A percentile compares a stretch with the other conserved stretches of the same genome.
phyloP scores from a whole-genome alignment of 2,797 vertebrate species.

The Thamnophis elegans region DNA sequence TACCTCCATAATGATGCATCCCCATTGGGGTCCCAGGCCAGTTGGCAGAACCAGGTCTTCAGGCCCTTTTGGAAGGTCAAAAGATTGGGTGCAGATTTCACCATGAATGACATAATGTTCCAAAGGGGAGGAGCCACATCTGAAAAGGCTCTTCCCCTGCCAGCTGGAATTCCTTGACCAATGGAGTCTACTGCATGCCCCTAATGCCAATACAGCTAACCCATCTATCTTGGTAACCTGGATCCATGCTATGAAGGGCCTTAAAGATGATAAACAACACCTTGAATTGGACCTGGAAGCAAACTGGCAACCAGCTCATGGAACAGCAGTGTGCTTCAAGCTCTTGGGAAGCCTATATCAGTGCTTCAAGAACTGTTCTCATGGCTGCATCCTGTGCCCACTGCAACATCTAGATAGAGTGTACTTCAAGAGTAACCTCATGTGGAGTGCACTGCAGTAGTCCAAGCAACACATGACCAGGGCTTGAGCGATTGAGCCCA shows the following conservation, averaged over 20 bases:
- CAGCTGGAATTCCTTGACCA: neutral
- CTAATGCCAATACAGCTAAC: neutral
- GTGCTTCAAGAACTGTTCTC: neutral
- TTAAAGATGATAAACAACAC: neutral
- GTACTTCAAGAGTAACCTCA: neutral
- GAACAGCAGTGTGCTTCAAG: neutral
- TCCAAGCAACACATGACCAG: neutral
- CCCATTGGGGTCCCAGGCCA: neutral
- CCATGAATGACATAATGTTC: neutral
- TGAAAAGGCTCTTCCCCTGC: neutral
- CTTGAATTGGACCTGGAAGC: neutral
- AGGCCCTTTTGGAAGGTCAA: neutral
- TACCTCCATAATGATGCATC: neutral
- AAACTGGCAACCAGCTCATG: neutral
- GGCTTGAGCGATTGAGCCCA: neutral
- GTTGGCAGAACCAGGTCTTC: neutral
- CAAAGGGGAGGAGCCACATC: neutral
- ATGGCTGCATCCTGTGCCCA: neutral
- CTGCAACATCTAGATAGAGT: neutral
- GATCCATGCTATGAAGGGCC: neutral
- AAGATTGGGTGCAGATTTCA: neutral
- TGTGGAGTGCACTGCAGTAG: neutral
- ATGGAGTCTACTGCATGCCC: neutral
- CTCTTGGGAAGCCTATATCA: too few species aligned
- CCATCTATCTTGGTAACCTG: neutral